Base-by-base conservation (phyloP, 1,140 invertebrate genomes). In the Pseudobourletiella spinata region DNA sequence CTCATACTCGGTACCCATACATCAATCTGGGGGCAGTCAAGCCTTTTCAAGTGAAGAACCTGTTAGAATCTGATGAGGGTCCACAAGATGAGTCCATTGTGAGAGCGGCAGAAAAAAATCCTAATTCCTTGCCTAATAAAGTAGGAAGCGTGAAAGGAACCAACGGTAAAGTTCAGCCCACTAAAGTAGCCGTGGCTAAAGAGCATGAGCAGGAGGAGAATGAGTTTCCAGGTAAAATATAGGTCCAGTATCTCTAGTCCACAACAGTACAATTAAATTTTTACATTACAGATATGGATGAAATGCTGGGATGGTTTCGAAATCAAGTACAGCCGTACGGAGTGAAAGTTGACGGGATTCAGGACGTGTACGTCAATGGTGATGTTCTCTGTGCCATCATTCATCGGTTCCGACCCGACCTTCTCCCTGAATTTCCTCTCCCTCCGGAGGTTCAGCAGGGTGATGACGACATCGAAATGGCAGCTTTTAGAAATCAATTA, bases 401-500 rank as follows among this genome's bases (percentile, higher is more conserved):
- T 63, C 82, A 86, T 73, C 83, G 85, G 69, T 94, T 92, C 76
- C 79, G 89, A 61, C 90, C 91, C 18, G 87, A 92, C 77, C 77
- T 94, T n/a, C 79, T 94, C 11, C 54, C 64, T 15, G 55, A 87
- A 91, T 71, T 85, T 84, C 70, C 75, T 76, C 66, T 78, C 79
- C 65, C 65, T 11, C 26, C 57, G 1, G 54, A 63, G 43, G 22
- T 66, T 1, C 55, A 66, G 32, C 71, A 75, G 66, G 77, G 79
- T 24, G 76, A 91, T 32, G 81, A 83, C 57, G 74, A 80, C 58
- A 80, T 84, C 51, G 83, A 87, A 69, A 72, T 72, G 29, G 72
- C 79, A 16, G 73, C 74, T 28, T 79, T 82, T 68, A 89, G 89
- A 73, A 89, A 88, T 76, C 86, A 91, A 72, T 71, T 88, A 56